Conservation (phyloP, 2,113 vertebrate genomes). For the Microcebus murinus region DNA sequence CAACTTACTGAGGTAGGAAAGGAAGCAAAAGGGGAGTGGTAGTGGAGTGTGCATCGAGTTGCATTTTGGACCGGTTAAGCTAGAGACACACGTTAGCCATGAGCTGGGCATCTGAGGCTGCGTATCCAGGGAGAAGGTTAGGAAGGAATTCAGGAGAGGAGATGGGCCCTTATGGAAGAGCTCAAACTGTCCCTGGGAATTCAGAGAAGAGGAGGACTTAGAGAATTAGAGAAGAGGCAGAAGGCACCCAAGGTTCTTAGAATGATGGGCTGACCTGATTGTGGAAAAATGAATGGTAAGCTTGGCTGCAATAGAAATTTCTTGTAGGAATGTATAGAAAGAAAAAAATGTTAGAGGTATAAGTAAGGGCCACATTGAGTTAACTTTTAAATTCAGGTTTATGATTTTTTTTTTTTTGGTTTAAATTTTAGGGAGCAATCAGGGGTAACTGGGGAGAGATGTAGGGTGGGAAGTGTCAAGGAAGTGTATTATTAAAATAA, state of each 20-base stretch:
- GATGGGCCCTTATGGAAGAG: not conserved
- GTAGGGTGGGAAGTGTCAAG: not conserved
- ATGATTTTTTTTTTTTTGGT: not conserved
- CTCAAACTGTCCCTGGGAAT: not conserved
- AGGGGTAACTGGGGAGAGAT: not conserved
- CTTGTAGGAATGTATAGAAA: not conserved
- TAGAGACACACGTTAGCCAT: not conserved
- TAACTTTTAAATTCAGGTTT: not conserved
- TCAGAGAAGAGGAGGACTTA: not conserved
- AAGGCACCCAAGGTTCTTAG: not conserved
- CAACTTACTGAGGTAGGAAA: not conserved
- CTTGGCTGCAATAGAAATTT: not conserved
- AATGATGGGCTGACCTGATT: not conserved
- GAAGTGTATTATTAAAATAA: not conserved
- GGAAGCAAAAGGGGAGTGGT: not conserved
- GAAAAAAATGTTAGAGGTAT: not conserved
- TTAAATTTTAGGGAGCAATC: not conserved
- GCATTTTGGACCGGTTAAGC: not conserved
- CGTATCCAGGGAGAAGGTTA: not conserved
- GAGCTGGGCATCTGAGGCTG: not conserved
- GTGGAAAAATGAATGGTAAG: not conserved
- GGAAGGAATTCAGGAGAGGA: not conserved
- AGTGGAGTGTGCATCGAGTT: not conserved
- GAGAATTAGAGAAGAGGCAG: not conserved
- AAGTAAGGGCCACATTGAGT: not conserved